A percentile compares a stretch with the other conserved stretches of the same genome.
Conservation (phyloP, 2,113 vertebrate species). For the Microtus oregoni region DNA sequence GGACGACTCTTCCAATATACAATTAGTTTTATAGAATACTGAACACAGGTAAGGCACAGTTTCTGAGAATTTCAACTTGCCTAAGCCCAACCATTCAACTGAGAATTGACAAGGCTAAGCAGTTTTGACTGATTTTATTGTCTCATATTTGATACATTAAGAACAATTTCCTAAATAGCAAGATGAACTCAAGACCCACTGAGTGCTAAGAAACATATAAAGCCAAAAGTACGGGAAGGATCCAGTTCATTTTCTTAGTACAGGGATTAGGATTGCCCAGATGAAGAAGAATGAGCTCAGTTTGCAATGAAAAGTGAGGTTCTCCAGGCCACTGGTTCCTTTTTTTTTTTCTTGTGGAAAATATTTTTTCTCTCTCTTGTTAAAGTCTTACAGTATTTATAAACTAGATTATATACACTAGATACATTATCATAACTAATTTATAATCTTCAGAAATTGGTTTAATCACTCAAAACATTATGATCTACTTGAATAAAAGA, state of each 20-base stretch:
- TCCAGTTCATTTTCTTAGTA: not conserved
- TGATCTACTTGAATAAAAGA: not conserved
- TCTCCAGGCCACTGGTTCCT: not conserved
- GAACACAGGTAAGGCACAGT: not conserved
- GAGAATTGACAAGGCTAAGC: not conserved
- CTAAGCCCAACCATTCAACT: not conserved
- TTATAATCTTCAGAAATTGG: not conserved
- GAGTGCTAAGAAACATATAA: not conserved
- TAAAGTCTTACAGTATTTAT: not conserved
- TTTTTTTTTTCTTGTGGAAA: not conserved
- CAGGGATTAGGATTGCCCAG: not conserved
- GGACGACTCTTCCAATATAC: not conserved
- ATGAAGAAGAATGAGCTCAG: not conserved
- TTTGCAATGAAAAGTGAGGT: not conserved
- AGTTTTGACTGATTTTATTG: not conserved
- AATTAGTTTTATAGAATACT: not conserved
- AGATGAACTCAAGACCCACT: not conserved
- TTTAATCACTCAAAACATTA: slow-evolving; percentile 5
- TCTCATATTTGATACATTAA: not conserved
- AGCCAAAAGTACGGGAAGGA: not conserved
- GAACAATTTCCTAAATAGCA: not conserved
- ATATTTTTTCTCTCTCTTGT: not conserved
- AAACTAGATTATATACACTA: not conserved
- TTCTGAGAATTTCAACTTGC: not conserved
- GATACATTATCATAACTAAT: not conserved